Evolutionary conservation across 2,888 invertebrate genomes (phyloP).

Genomic region (Apamea sordens): DNA sequence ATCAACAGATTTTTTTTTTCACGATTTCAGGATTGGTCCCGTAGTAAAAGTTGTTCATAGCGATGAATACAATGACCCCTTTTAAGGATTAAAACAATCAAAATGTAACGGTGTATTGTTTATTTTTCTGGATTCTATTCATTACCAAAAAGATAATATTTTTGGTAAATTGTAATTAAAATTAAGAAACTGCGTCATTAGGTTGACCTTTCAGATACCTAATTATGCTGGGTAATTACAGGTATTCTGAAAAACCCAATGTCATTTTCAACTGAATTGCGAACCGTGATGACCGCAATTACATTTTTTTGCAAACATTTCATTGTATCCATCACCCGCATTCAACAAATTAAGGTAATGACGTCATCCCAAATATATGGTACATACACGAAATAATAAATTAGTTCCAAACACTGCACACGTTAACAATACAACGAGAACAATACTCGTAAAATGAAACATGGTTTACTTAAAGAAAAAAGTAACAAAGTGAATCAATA

Average conservation of each 20-base stretch:
- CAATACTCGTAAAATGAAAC: slow-evolving; percentile 2
- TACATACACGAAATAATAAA: slow-evolving; percentile 11
- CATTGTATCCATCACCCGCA: slow-evolving; percentile 40
- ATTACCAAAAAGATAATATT: too few relatives aligned
- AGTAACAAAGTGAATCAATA: neutral
- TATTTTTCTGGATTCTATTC: neutral
- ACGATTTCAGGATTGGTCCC: too few relatives aligned
- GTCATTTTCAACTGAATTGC: neutral
- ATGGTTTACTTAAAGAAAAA: neutral
- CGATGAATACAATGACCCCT: too few relatives aligned
- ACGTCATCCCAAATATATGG: slow-evolving; percentile 36
- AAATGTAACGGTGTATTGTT: too few relatives aligned
- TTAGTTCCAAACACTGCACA: slow-evolving; percentile 55
- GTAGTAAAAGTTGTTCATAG: too few relatives aligned
- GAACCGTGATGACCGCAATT: slow-evolving; percentile 9
- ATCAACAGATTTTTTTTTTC: too few relatives aligned
- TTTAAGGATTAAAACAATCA: too few relatives aligned
- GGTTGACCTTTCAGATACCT: neutral
- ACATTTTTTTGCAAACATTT: slow-evolving; percentile 24
- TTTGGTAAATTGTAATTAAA: neutral
- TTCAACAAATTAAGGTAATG: slow-evolving; percentile 33
- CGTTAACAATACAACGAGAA: slow-evolving; percentile 16
- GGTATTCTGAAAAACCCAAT: neutral
- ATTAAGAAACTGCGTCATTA: neutral
- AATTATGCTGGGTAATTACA: neutral